Base-by-base conservation (phyloP, 2,797 vertebrate species). In the Cossypha niveicapilla region DNA sequence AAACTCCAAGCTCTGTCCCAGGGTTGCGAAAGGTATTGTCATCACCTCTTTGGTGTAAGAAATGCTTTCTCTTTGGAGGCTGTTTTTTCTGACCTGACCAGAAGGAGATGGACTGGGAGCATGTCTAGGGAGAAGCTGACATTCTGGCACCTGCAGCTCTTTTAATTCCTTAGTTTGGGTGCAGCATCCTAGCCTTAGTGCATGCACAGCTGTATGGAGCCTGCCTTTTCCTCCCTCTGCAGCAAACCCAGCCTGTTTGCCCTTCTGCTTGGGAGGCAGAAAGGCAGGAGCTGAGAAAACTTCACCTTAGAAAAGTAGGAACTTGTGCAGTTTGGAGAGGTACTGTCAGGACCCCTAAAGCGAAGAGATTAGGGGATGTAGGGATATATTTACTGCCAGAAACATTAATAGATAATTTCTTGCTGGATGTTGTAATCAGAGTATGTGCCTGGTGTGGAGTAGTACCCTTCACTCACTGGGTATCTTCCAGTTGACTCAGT, bases 21-120 rank as follows among this genome's bases (percentile, higher is more conserved):
- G 94, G 98, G 87, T 87, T 97, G 84, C 10, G 98, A 98, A 96
- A 98, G 98, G 98, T 98, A 98, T 78, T 6, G 7, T 86, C 18
- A 74, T 25, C 19, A 86, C 75, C 57, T 91, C 37, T 91, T 90
- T 57, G 73, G 13, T 1, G 1, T 86, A 47, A 32, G 12, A 93
- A 90, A 50, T 44, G 9, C 72, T 67, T 81, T 58, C n/a, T 73
- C 92, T 85, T 66, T 56, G 34, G 30, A 54, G 48, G 22, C 18
- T 71, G 8, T 51, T 70, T 80, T 65, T 34, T 28, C 25, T 66
- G 82, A 67, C 24, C 23, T n/a, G 57, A 51, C 15, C 7, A 16
- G 48, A 25, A 77, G 30, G 30, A 68, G 37, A 7, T 2, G 21
- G 58, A 47, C 32, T 37, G 32, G 70, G 24, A 41, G 9, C 23